Percentiles rank a stretch among this genome's conserved stretches.
Conservation (phyloP, 2,888 invertebrate species). For the Cremastinae sp. region DNA sequence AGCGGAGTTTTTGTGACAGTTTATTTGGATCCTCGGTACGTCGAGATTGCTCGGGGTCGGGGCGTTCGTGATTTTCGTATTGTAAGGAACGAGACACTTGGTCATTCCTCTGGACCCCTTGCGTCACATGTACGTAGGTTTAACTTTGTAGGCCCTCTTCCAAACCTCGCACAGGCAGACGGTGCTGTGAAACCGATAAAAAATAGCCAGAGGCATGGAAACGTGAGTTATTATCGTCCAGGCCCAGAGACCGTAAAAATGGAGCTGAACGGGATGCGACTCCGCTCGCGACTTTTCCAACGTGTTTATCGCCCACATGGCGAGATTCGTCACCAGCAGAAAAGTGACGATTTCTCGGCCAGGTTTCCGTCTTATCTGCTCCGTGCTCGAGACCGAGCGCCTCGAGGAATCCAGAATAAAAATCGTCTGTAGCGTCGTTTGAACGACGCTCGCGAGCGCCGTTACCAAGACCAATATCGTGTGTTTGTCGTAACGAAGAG, state of each 20-base stretch:
- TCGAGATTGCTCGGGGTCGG: conserved; percentile 8
- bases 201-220: conserved; percentile 95
- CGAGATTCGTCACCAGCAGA: conserved; percentile 92
- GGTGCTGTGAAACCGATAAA: conserved; percentile 96
- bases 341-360: conserved; percentile 97
- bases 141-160: conserved; percentile 97
- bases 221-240: conserved; percentile 98
- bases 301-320: conserved; percentile 97
- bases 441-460: conserved; percentile 91
- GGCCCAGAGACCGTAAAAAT: conserved; percentile 96
- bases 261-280: conserved; percentile 94
- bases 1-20: conserved; percentile 70
- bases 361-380: conserved; percentile 92
- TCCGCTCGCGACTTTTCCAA: conserved; percentile 95
- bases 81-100: conserved; percentile 51
- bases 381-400: conserved; percentile 89
- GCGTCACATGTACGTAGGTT: conserved; percentile 91
- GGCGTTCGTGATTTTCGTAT: not conserved
- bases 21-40: conserved; percentile 42
- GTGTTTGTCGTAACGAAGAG: conserved; percentile 85
- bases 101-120: conserved; percentile 68
- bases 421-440: conserved; percentile 94
- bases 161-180: conserved; percentile 98
- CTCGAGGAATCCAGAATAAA: conserved; percentile 95
- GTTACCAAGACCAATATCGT: conserved; percentile 91